These are phyloP conservation scores for Aphaenogaster ashmeadi DNA, from an alignment of 1,140 invertebrate genomes.

Conservation along the genomic window DNA sequence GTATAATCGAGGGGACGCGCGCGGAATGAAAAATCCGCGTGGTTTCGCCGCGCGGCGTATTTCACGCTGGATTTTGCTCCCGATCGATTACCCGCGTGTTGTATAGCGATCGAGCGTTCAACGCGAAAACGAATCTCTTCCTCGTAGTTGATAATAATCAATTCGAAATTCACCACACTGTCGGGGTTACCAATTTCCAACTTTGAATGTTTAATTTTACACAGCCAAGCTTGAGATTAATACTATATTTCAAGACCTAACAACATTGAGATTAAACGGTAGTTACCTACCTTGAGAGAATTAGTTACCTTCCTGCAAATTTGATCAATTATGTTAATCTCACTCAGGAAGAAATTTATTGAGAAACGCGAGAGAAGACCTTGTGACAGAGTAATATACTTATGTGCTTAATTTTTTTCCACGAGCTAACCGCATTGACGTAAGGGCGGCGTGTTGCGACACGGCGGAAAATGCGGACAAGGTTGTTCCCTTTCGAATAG, in stretches of 20 bases:
- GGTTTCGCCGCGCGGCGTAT: constrained; percentile 12
- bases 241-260: neutral
- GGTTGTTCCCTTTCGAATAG: constrained; percentile 73
- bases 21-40: constrained; percentile 47
- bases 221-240: neutral
- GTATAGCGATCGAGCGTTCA: neutral
- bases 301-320: neutral
- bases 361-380: no score
- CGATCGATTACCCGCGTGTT: constrained; percentile 19
- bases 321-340: neutral
- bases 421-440: neutral
- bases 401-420: neutral
- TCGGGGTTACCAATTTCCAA: neutral
- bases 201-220: neutral
- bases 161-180: neutral
- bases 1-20: constrained; percentile 39
- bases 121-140: neutral
- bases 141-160: neutral
- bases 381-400: neutral
- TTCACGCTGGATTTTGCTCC: constrained; percentile 18
- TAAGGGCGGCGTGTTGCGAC: constrained; percentile 65
- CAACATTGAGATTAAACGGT: neutral
- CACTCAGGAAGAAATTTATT: neutral
- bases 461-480: constrained; percentile 73
- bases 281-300: neutral